Conservation (phyloP, 2,888 invertebrate species). For the Aelia acuminata region DNA sequence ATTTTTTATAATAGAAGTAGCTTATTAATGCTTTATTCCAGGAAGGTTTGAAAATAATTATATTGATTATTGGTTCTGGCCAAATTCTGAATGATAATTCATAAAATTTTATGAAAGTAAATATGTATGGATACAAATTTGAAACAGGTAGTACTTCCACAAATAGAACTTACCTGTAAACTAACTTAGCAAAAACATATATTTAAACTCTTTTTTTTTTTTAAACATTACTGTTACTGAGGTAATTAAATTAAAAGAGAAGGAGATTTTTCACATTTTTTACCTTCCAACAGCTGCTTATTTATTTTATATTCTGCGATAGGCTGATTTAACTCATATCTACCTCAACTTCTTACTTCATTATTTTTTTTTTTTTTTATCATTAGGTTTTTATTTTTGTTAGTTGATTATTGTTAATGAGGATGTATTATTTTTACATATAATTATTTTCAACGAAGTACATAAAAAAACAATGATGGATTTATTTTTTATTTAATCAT, state of each 20-base stretch:
- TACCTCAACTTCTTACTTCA: neutral
- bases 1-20: neutral
- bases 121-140: neutral
- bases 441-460: neutral
- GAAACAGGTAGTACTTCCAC: conserved; percentile 17
- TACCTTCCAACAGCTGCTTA: neutral
- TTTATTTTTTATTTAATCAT: neutral
- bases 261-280: neutral
- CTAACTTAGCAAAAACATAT: neutral
- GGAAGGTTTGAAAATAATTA: neutral
- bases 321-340: neutral
- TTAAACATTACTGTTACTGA: neutral
- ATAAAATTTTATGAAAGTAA: neutral
- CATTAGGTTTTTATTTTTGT: neutral
- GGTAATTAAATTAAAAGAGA: neutral
- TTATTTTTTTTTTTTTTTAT: neutral
- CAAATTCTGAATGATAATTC: neutral
- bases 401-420: neutral
- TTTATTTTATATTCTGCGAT: neutral
- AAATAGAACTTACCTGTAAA: conserved; percentile 47
- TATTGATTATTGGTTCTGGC: neutral
- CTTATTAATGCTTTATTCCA: neutral
- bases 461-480: neutral
- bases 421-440: neutral
- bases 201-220: neutral